Evolutionary conservation across 2,113 vertebrate genomes (phyloP).

Genomic region (Lonchura striata): DNA sequence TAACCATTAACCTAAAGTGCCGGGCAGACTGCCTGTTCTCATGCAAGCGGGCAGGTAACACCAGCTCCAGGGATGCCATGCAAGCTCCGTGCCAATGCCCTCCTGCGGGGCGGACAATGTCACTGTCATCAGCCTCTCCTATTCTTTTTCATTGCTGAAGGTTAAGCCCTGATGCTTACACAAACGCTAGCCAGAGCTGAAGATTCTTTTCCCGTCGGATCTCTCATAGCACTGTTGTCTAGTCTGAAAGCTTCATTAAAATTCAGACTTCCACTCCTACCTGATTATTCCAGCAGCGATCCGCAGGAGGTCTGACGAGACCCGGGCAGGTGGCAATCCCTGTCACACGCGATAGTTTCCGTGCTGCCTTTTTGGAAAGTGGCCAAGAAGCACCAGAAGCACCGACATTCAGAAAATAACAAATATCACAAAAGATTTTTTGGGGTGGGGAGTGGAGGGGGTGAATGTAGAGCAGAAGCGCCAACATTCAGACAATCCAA

Average conservation of each 20-base stretch:
- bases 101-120: background rate
- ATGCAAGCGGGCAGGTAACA: background rate
- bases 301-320: background rate
- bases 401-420: background rate
- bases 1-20: background rate
- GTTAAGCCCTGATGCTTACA: background rate
- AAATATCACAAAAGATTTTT: background rate
- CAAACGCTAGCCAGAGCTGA: background rate
- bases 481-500: background rate
- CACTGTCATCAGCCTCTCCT: background rate
- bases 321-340: background rate
- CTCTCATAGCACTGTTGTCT: background rate
- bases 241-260: background rate
- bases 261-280: background rate
- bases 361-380: background rate
- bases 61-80: background rate
- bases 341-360: background rate
- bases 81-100: background rate
- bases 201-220: background rate
- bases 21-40: background rate
- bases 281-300: background rate
- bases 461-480: fast-evolving
- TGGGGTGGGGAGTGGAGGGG: fast-evolving
- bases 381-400: background rate
- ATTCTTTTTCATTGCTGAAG: background rate